Conservation (phyloP, 2,888 invertebrate species). For the Chelonus formosanus region DNA sequence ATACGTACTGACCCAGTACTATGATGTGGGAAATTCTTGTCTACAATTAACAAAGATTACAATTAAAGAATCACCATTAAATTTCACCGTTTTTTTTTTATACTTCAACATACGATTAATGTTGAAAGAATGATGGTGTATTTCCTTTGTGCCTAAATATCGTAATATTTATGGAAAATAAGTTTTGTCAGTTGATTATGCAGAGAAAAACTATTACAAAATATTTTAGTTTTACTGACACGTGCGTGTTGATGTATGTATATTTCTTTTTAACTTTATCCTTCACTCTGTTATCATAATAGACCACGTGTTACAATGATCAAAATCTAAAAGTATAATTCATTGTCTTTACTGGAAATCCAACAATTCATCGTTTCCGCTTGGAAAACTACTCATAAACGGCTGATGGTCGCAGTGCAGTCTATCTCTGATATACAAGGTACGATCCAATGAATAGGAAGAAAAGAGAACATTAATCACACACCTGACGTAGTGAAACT, state of each 20-base stretch:
- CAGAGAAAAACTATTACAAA: not conserved
- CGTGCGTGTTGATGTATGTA: constrained; percentile 1
- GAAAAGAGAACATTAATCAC: constrained; percentile 29
- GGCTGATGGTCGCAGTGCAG: constrained; percentile 11
- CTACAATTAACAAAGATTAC: constrained; percentile 16
- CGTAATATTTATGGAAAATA: too few species aligned
- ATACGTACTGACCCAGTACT: constrained; percentile 30
- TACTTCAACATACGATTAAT: not conserved
- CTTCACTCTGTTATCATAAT: constrained; percentile 5
- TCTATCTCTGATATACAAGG: constrained; percentile 21
- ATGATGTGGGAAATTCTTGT: constrained; percentile 36
- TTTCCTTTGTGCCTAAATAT: too few species aligned
- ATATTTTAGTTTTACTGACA: constrained; percentile 16
- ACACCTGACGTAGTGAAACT: constrained; percentile 28
- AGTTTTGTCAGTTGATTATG: too few species aligned
- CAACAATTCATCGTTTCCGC: constrained; percentile 31
- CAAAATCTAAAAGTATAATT: constrained; percentile 28
- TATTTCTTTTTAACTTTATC: constrained; percentile 1
- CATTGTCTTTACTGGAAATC: constrained; percentile 30
- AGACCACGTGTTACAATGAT: constrained; percentile 29
- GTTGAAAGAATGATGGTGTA: too few species aligned
- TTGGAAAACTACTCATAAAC: constrained; percentile 27
- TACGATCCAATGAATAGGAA: constrained; percentile 21
- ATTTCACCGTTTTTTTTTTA: constrained; percentile 16
- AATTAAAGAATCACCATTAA: constrained; percentile 17